Conservation (phyloP, 2,888 invertebrate genomes). For the Dasysyrphus albostriatus region DNA sequence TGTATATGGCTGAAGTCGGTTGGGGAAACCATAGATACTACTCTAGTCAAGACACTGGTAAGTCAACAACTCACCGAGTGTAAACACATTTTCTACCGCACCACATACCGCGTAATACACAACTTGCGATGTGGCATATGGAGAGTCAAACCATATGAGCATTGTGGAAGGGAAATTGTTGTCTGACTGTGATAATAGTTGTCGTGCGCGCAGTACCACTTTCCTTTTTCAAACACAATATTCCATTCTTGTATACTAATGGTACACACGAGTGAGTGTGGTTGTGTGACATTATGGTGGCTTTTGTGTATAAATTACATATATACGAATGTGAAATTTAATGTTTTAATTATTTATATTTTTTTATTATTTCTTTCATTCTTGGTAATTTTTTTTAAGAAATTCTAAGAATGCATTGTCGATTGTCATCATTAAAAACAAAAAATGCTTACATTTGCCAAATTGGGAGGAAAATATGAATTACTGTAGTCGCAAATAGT, state of each 20-base stretch:
- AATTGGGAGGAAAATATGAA: neutral
- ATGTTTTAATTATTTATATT: constrained; percentile 25
- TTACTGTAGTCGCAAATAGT: neutral
- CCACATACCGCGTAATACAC: constrained; percentile 27
- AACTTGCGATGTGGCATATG: constrained; percentile 61
- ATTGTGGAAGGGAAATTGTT: constrained; percentile 73
- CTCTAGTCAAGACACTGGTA: constrained; percentile 40
- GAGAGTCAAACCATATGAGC: constrained; percentile 46
- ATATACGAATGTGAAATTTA: constrained; percentile 24
- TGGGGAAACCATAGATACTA: constrained; percentile 50
- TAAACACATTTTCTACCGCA: constrained; percentile 55
- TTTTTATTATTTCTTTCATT: neutral
- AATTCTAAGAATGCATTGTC: constrained; percentile 5
- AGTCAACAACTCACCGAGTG: constrained; percentile 59
- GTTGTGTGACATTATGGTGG: constrained; percentile 27
- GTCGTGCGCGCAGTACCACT: constrained; percentile 65
- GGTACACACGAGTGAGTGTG: neutral
- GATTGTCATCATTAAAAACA: neutral
- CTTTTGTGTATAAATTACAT: constrained; percentile 47
- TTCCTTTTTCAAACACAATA: constrained; percentile 67
- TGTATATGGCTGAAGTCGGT: constrained; percentile 17
- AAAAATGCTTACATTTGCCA: neutral
- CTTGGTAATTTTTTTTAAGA: neutral
- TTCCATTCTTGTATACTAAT: constrained; percentile 49
- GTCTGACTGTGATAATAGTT: constrained; percentile 62